These are phyloP conservation scores for Mustela lutreola DNA, from an alignment of 2,113 vertebrate species.

Conservation along the genomic window DNA sequence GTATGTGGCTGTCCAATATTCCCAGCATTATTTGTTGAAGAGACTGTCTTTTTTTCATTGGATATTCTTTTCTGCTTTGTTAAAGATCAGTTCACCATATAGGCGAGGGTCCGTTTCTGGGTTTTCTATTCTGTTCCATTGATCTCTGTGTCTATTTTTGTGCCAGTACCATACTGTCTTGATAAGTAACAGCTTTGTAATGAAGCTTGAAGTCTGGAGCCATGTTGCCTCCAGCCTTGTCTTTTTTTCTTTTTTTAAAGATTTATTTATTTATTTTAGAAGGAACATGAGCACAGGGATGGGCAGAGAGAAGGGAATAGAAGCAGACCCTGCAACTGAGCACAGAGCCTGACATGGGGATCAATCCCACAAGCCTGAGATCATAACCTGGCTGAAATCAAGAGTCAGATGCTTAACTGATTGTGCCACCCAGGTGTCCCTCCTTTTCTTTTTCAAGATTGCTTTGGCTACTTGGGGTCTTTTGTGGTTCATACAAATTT, in stretches of 20 bases:
- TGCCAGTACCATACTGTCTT: background rate
- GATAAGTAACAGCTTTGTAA: background rate
- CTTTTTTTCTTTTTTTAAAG: background rate
- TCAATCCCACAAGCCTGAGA: background rate
- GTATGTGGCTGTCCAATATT: background rate
- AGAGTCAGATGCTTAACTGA: background rate
- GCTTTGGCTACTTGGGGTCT: background rate
- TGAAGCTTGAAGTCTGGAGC: background rate
- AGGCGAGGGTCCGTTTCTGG: background rate
- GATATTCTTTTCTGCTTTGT: background rate
- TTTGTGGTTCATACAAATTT: background rate
- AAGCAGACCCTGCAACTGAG: no score
- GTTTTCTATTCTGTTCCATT: background rate
- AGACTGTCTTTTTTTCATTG: background rate
- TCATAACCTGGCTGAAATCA: background rate
- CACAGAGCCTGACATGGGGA: no score
- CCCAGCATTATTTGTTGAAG: background rate
- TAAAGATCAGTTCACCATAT: background rate
- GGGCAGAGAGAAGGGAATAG: no score
- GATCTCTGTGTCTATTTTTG: background rate
- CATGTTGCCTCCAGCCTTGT: background rate
- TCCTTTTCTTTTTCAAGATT: background rate
- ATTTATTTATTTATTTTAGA: background rate
- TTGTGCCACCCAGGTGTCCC: rapidly evolving
- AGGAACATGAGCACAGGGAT: no score